Base-by-base conservation (phyloP, 2,113 vertebrate genomes). In the Oceanodroma tethys region DNA sequence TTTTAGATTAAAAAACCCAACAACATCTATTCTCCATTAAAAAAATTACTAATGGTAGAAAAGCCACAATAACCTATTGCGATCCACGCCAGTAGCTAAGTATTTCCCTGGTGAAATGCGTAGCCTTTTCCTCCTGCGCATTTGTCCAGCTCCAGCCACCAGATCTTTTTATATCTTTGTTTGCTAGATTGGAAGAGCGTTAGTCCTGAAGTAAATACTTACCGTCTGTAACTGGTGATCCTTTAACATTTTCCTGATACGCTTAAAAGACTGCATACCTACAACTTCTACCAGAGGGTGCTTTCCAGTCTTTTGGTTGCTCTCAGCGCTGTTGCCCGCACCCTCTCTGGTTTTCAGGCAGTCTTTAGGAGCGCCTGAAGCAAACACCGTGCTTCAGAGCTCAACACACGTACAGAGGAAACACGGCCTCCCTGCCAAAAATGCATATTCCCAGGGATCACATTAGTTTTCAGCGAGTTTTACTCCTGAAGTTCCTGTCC, bases 21-120 rank as follows among this genome's bases (percentile, higher is more conserved):
- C 56, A 95, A 91, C 71, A 96, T 93, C 93, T 96, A 96, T 94
- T 94, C 90, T 94, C 2, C 13, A 92, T 96, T 94, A 90, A 88
- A 88, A 88, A 95, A 96, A 96, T 93, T 93, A 88, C 74, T 76
- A 50, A 88, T 50, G 15, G 58, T 73, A 82, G 93, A 96, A 96
- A 96, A 97, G 34, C 93, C 96, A 90, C 90, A 96, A 66, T 53
- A 92, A 74, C 53, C 58, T 80, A 80, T 38, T 90, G 58, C 7
- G 8, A 88, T 85, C 70, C 66, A 82, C 1, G n/a, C 91, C 60
- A 80, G 62, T 11, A 83, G 45, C 70, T 38, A 81, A 89, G 60
- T 65, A 85, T 93, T 86, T 79, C 83, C 34, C 53, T 82, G 53
- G 53, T 45, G 45, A 93, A 92, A 78, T 34, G 19, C 0, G 1